Conservation (phyloP, 2,113 vertebrate genomes). For the Tragelaphus imberbis region DNA sequence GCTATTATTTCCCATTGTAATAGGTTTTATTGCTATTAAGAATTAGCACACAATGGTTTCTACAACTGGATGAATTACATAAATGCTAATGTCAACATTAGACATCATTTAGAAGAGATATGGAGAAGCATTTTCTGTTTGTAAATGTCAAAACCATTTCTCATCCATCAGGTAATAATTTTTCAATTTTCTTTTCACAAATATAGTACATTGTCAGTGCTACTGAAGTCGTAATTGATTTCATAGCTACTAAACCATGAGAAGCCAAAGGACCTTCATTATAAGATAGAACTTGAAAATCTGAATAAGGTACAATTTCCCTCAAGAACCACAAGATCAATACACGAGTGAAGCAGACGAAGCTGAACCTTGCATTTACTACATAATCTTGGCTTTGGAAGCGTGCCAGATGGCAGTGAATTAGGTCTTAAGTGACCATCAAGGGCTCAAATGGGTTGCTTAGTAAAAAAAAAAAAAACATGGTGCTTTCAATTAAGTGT, state of each 20-base stretch:
- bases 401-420: slow-evolving; percentile 30
- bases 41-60: slow-evolving; percentile 36
- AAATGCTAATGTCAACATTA: slow-evolving; percentile 65
- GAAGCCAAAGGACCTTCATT: slow-evolving; percentile 52
- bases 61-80: slow-evolving; percentile 59
- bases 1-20: slow-evolving; percentile 6
- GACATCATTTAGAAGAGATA: slow-evolving; percentile 51
- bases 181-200: slow-evolving; percentile 69
- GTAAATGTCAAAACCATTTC: slow-evolving; percentile 69
- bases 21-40: slow-evolving; percentile 53
- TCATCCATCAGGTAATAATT: slow-evolving; percentile 66
- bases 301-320: slow-evolving; percentile 39
- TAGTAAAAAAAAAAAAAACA: slow-evolving; percentile 40
- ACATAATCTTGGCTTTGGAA: neutral
- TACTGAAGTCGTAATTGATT: slow-evolving; percentile 60
- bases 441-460: slow-evolving; percentile 45
- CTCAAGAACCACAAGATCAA: slow-evolving; percentile 56
- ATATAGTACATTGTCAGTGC: slow-evolving; percentile 46
- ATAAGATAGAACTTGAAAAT: slow-evolving; percentile 51
- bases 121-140: slow-evolving; percentile 56
- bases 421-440: slow-evolving; percentile 53
- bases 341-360: neutral
- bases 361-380: neutral
- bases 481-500: slow-evolving; percentile 60
- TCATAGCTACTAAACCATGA: slow-evolving; percentile 46